Conservation (phyloP, 2,797 vertebrate species). For the Etheostoma nigrum region DNA sequence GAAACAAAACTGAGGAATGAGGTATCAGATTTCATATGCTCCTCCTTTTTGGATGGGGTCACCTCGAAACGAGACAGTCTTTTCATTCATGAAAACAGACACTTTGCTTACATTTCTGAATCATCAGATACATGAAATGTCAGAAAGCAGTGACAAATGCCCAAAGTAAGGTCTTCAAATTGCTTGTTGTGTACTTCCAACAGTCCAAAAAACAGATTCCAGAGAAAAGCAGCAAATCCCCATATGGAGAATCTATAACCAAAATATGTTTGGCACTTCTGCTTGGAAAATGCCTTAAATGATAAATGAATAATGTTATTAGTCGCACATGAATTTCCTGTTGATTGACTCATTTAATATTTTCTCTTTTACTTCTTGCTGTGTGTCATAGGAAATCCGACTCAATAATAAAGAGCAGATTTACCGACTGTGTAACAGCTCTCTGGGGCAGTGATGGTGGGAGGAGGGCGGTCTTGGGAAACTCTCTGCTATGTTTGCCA, state of each 20-base stretch:
- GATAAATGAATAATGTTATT: background rate
- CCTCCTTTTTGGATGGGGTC: slow-evolving; percentile 19
- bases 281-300: background rate
- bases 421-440: slow-evolving; percentile 23
- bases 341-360: background rate
- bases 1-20: slow-evolving; percentile 45
- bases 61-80: slow-evolving; percentile 12
- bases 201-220: background rate
- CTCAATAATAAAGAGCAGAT: slow-evolving; percentile 50
- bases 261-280: background rate
- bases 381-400: slow-evolving; percentile 32
- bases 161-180: background rate
- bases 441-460: background rate
- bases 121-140: background rate
- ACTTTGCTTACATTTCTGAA: background rate
- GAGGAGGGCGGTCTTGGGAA: slow-evolving; percentile 57
- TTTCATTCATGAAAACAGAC: slow-evolving; percentile 25
- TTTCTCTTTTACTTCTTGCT: slow-evolving; percentile 1
- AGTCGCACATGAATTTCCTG: background rate
- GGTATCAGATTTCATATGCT: slow-evolving; percentile 21
- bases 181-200: background rate
- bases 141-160: background rate
- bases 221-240: background rate
- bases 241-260: background rate
- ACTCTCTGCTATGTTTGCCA: slow-evolving; percentile 49